phyloP scores from a whole-genome alignment of 2,797 vertebrate genomes.

The Pristis pectinata region DNA sequence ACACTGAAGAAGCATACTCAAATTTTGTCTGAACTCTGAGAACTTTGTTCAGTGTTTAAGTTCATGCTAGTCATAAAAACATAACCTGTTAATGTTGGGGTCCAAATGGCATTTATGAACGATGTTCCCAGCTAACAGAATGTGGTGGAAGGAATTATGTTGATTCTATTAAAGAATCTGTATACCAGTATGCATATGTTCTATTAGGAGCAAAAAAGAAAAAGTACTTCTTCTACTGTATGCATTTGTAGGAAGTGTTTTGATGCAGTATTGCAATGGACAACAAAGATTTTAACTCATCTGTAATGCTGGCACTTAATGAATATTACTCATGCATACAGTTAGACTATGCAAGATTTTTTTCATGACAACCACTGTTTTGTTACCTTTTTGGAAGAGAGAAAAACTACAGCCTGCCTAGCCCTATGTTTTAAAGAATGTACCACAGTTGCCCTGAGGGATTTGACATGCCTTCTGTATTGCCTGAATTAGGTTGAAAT shows the following conservation, averaged over 20 bases:
- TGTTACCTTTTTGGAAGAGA: conserved; percentile 53
- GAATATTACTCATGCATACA: conserved; percentile 63
- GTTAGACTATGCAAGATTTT: conserved; percentile 84
- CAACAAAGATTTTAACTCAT: conserved; percentile 56
- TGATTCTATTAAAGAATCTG: conserved; percentile 92
- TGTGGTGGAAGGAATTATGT: conserved; percentile 80
- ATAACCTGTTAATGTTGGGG: conserved; percentile 57
- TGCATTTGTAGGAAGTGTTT: conserved; percentile 57
- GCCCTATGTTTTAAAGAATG: conserved; percentile 51
- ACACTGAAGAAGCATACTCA: conserved; percentile 31
- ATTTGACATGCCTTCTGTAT: conserved; percentile 38
- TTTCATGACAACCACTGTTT: conserved; percentile 58
- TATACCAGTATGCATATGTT: conserved; percentile 72
- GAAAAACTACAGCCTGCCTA: conserved; percentile 47
- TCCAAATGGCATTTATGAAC: conserved; percentile 50
- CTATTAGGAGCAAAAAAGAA: conserved; percentile 72
- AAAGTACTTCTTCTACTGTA: conserved; percentile 68
- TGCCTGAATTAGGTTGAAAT: conserved; percentile 43
- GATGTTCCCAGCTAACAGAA: conserved; percentile 63
- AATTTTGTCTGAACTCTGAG: conserved; percentile 18
- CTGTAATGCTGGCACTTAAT: conserved; percentile 62
- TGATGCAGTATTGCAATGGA: conserved; percentile 56
- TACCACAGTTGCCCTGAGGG: conserved; percentile 49
- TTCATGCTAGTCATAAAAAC: conserved; percentile 34
- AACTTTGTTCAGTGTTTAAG: conserved; percentile 26